Evolutionary conservation across 2,113 vertebrate species (phyloP).

Genomic region (Taxidea taxus): DNA sequence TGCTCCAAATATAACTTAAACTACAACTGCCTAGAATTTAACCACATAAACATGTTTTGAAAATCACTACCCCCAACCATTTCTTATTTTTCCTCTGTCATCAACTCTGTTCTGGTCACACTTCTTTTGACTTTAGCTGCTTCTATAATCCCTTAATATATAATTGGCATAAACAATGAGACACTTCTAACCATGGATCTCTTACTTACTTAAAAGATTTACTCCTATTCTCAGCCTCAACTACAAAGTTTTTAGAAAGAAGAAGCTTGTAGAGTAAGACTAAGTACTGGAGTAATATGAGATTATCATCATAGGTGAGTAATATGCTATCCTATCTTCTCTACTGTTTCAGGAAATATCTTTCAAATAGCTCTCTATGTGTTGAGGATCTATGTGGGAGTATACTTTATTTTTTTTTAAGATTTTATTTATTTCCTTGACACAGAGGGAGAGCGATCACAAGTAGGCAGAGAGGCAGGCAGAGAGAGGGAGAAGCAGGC

Average conservation of each 20-base stretch:
- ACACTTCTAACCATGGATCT: background rate
- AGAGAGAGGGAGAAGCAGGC: no score
- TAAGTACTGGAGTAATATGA: background rate
- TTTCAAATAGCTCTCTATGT: background rate
- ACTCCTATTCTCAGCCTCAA: background rate
- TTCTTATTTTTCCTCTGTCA: background rate
- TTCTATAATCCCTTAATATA: background rate
- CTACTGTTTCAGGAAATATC: background rate
- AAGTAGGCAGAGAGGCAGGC: no score
- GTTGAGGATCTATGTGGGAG: background rate
- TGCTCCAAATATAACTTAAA: slow-evolving; percentile 20
- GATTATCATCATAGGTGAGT: background rate
- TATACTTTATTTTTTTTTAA: no score
- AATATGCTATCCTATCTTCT: background rate
- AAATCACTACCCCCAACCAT: background rate
- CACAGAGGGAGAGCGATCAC: no score
- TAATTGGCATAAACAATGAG: background rate
- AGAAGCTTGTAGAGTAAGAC: background rate
- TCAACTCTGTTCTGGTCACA: background rate
- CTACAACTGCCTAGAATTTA: background rate
- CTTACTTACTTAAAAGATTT: background rate
- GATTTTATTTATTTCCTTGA: no score
- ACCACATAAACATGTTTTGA: background rate
- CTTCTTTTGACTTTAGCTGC: background rate
- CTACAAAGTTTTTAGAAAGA: background rate